Evolutionary conservation across 2,797 vertebrate species (phyloP).

Genomic region (Sandelia bainsii): DNA sequence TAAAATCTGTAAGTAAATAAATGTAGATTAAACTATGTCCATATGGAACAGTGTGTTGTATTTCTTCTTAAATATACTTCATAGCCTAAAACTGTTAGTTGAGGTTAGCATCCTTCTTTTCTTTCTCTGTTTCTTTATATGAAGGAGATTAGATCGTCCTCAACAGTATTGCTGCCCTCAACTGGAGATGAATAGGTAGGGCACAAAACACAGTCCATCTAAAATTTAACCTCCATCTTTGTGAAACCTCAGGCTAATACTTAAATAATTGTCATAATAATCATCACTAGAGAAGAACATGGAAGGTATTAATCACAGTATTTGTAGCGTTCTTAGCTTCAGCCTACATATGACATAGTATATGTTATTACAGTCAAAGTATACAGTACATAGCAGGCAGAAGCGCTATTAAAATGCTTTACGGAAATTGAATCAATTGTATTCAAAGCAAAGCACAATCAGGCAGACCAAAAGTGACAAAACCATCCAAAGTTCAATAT

Average conservation of each 20-base stretch:
- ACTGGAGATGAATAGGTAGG: constrained; percentile 39
- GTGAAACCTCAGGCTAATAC: neutral
- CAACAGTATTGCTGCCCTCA: constrained; percentile 60
- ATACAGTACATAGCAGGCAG: neutral
- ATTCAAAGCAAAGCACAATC: neutral
- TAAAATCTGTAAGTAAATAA: too few relatives aligned
- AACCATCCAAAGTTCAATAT: neutral
- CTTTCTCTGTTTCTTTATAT: constrained; percentile 33
- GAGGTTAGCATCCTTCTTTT: neutral
- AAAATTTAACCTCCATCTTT: neutral
- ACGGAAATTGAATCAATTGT: neutral
- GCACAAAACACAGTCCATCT: constrained; percentile 7
- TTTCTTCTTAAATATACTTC: neutral
- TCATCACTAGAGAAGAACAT: neutral
- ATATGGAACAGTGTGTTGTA: too few relatives aligned
- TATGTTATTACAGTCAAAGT: too few relatives aligned
- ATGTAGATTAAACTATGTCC: too few relatives aligned
- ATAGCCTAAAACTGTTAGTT: neutral
- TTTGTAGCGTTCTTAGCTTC: neutral
- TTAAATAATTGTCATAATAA: neutral
- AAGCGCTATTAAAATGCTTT: neutral
- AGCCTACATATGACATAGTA: neutral
- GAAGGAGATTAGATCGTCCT: neutral
- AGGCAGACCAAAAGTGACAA: too few relatives aligned
- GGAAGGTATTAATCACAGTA: too few relatives aligned